phyloP scores from a whole-genome alignment of 2,797 vertebrate genomes.

The Macropus fuliginosus region DNA sequence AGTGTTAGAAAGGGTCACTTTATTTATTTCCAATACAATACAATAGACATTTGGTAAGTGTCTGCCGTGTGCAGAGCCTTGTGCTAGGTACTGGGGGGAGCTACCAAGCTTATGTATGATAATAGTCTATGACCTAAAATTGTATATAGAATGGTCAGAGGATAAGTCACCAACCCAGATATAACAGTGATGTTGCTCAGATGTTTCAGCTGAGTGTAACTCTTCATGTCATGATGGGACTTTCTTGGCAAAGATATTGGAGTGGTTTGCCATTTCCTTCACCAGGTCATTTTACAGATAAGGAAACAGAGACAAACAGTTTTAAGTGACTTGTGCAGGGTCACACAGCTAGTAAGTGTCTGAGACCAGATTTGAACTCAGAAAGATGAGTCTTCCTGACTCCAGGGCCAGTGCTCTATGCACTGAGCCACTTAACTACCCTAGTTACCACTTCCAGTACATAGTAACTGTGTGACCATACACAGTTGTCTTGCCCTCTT shows the following conservation, averaged over 20 bases:
- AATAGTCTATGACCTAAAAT: not conserved
- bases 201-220: not conserved
- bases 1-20: not conserved
- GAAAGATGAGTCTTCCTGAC: not conserved
- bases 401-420: not conserved
- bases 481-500: too few species aligned
- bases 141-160: not conserved
- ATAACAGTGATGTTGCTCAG: not conserved
- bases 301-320: not conserved
- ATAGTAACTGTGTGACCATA: too few species aligned
- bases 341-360: not conserved
- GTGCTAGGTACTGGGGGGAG: not conserved
- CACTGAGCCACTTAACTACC: too few species aligned
- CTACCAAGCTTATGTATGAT: not conserved
- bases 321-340: not conserved
- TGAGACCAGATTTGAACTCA: not conserved
- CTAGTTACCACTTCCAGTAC: too few species aligned
- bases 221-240: not conserved
- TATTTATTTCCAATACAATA: not conserved
- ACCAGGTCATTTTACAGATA: not conserved
- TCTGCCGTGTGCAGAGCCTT: not conserved
- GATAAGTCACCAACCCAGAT: accelerated
- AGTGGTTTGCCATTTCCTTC: not conserved
- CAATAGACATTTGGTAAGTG: not conserved
- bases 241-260: not conserved